Conservation (phyloP, 2,888 invertebrate species). For the Erpobdella octoculata region DNA sequence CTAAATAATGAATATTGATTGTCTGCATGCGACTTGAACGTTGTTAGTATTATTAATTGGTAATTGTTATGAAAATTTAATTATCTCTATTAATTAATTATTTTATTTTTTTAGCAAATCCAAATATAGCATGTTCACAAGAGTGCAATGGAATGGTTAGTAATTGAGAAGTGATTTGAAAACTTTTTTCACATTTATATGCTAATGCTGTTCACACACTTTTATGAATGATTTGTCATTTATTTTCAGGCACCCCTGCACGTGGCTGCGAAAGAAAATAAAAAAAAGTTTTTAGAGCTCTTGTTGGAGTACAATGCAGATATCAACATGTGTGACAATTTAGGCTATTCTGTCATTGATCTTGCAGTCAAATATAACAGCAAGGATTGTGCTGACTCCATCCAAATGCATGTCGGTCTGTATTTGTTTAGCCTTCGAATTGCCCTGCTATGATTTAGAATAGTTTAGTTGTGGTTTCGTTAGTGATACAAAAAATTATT, state of each 20-base stretch:
- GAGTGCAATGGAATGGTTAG: constrained; percentile 37
- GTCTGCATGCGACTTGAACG: no score
- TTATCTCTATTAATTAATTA: background rate
- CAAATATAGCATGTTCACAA: constrained; percentile 35
- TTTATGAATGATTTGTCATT: background rate
- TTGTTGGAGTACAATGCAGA: constrained; percentile 65
- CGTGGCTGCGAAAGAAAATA: constrained; percentile 72
- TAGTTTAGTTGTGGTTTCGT: no score
- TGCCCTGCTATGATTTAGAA: no score
- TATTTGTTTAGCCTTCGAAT: no score
- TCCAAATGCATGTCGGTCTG: constrained; percentile 33
- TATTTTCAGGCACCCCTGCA: constrained; percentile 67
- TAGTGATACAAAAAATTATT: no score
- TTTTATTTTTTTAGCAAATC: constrained; percentile 35
- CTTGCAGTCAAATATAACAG: constrained; percentile 51
- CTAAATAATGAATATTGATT: no score
- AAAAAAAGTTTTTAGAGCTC: constrained; percentile 62
- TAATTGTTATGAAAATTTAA: background rate
- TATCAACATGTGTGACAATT: constrained; percentile 60
- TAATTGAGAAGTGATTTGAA: background rate
- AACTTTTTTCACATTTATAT: background rate
- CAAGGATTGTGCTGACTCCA: constrained; percentile 32
- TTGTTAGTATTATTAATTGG: background rate
- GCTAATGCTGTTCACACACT: no score
- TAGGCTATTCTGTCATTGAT: constrained; percentile 66